Evolutionary conservation across 2,797 vertebrate genomes (phyloP), one percentile per base, ranked within the genome.

Genomic region (Manis javanica): DNA sequence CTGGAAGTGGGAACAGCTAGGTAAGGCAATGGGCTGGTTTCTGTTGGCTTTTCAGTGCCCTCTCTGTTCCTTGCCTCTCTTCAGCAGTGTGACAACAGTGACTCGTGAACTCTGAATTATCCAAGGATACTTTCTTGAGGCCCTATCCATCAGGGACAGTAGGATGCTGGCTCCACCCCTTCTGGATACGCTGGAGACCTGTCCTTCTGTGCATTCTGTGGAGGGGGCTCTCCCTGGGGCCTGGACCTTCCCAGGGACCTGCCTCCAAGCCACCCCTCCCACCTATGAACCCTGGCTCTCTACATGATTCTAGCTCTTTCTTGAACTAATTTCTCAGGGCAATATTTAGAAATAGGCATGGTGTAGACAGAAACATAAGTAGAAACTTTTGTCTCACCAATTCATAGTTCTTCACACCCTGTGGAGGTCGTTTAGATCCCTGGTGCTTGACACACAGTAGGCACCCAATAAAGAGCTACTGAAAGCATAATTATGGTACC

Each of bases 51-150:
- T 64, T 59, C 4, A 39, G 74, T 39, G 13, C 51, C 66, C 66
- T 94, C 74, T 84, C 55, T 64, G 63, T 79, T 55, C 78, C 31
- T 49, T 46, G 92, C 34, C 29, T 37, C 55, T 18, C 1, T 37
- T 86, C 77, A 46, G 46, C 46, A 46, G 66, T 75, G 37, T 95
- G 86, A 93, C 89, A 94, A 78, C 34, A 19, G 24, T 55, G 57
- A 78, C 78, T 90, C 83, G 10, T 24, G 42, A 89, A 72, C 34
- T 75, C 37, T 59, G 68, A 86, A 15, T 79, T 69, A 78, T 75
- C 86, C 83, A 74, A 96, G 89, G 31, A 21, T 13, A 26, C 53
- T 16, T 4, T 82, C 90, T 66, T 18, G 11, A 68, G 37, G 86
- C 18, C 63, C 46, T n/a, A 53, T 31, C 63, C 21, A 74, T 24